Evolutionary conservation across 2,113 vertebrate genomes (phyloP).

Genomic region (Microtus montanus): DNA sequence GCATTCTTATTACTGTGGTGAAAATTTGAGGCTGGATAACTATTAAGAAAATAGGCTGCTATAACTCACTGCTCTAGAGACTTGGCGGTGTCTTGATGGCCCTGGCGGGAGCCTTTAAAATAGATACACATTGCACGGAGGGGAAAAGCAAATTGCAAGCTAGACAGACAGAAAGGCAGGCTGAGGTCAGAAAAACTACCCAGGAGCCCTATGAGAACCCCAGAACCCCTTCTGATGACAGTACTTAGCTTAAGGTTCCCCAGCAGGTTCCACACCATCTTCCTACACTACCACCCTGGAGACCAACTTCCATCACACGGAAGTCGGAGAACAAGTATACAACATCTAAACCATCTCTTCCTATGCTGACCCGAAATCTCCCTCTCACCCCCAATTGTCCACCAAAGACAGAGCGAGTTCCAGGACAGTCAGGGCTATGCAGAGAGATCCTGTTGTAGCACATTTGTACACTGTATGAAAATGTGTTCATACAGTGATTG

Average conservation of each 20-base stretch:
- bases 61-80: neutral
- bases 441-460: neutral
- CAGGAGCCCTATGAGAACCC: too few relatives aligned
- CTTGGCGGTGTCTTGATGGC: too few relatives aligned
- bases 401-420: neutral
- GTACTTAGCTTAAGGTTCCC: neutral
- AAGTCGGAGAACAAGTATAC: neutral
- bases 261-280: neutral
- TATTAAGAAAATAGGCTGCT: neutral
- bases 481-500: neutral
- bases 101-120: too few relatives aligned
- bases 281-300: neutral
- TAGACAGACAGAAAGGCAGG: neutral
- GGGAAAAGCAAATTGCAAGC: neutral
- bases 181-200: neutral
- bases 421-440: neutral
- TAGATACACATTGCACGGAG: too few relatives aligned
- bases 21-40: neutral
- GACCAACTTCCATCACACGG: neutral
- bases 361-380: neutral
- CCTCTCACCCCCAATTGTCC: neutral
- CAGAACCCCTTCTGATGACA: neutral
- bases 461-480: neutral
- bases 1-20: neutral
- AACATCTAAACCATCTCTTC: neutral